These are phyloP conservation scores for Pelochelys cantorii DNA, from an alignment of 2,797 vertebrate species.

Conservation along the genomic window DNA sequence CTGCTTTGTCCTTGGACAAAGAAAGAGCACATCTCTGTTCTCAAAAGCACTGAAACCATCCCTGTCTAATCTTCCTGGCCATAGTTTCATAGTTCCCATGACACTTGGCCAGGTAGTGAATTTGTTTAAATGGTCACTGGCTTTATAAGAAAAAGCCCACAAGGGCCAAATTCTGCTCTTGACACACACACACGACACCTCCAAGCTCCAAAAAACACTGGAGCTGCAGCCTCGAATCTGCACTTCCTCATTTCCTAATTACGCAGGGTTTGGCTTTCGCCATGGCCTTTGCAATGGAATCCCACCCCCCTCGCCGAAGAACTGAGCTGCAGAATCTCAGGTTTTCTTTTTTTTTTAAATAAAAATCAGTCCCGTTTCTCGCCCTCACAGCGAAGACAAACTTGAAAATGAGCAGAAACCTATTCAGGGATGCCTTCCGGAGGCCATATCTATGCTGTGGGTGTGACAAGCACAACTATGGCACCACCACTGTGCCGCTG, in stretches of 20 bases:
- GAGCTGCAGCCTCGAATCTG: not conserved
- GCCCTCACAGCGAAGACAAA: not conserved
- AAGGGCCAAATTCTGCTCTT: not conserved
- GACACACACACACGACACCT: not conserved
- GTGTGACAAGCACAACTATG: too few species aligned
- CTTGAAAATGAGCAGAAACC: not conserved
- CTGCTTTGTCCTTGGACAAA: not conserved
- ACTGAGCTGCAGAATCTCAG: accelerated
- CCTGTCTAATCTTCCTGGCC: not conserved
- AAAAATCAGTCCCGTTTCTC: not conserved
- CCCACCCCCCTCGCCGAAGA: accelerated
- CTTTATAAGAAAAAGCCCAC: not conserved
- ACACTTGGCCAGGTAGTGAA: not conserved
- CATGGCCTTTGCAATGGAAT: not conserved
- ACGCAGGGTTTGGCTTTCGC: accelerated
- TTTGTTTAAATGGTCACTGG: not conserved
- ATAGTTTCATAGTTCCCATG: not conserved
- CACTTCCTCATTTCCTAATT: not conserved
- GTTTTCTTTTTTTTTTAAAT: not conserved
- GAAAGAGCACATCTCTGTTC: not conserved
- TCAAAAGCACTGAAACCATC: not conserved
- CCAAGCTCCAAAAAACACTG: not conserved
- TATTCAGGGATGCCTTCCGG: not conserved
- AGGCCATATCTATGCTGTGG: too few species aligned
- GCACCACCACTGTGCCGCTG: too few species aligned